phyloP scores from a whole-genome alignment of 2,888 invertebrate species.

The Melipona bicolor region DNA sequence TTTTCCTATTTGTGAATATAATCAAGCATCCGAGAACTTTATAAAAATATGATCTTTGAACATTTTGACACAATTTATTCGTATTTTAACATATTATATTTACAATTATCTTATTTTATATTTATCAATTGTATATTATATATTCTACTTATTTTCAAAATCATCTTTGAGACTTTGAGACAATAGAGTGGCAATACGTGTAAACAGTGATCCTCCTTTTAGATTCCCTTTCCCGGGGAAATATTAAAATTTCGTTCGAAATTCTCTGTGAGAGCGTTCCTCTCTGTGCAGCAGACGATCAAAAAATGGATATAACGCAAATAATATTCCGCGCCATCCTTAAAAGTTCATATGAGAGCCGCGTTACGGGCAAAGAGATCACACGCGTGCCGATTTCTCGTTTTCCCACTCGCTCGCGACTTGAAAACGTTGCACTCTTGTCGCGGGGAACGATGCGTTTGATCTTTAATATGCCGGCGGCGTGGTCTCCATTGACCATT shows the following conservation, averaged over 20 bases:
- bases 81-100: too few relatives aligned
- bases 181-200: too few relatives aligned
- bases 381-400: not conserved
- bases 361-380: not conserved
- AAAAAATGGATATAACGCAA: not conserved
- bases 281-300: not conserved
- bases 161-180: too few relatives aligned
- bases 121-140: too few relatives aligned
- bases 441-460: slow-evolving; percentile 2
- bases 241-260: too few relatives aligned
- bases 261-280: not conserved
- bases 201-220: not conserved
- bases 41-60: too few relatives aligned
- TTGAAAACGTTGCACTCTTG: not conserved
- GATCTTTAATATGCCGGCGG: not conserved
- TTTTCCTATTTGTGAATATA: not conserved
- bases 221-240: not conserved
- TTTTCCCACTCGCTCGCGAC: not conserved
- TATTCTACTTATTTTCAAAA: too few relatives aligned
- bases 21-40: not conserved
- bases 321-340: not conserved
- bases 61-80: too few relatives aligned
- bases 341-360: not conserved
- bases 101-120: too few relatives aligned
- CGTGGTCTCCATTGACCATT: not conserved